Evolutionary conservation across 2,888 invertebrate species (phyloP), one percentile per base, ranked within the genome.

Genomic region (Sarcophaga rosellei): DNA sequence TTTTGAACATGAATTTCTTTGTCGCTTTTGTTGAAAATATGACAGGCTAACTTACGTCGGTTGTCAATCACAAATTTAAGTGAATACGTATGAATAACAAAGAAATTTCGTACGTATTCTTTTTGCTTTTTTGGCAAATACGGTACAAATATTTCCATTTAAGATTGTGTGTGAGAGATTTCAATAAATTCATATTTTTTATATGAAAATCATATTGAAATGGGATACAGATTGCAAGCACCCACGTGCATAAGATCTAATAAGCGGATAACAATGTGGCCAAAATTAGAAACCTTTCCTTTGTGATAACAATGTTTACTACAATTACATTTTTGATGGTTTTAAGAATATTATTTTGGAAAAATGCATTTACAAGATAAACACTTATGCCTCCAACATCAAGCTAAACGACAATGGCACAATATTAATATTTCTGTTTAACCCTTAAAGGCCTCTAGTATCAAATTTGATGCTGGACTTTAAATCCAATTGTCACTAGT

Each of bases 21-120:
- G 72, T 62, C 44, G 72, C 17, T 79, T 12, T 35, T 81, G 15
- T 65, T 75, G 62, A 79, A 82, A 68, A 76, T 61, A 76, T 83
- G 82, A 80, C 82, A 83, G 69, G 63, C 62, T n/a, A 79, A 63
- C 75, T 76, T 79, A 68, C 72, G 82, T 82, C 62, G 53, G 17
- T 23, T 57, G 82, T 82, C 86, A 86, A 76, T 86, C 82, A 86
- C 23, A 61, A 61, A 62, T 35, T 82, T 25, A 20, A 61, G 53
- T 35, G 47, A 47, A 5, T 69, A 53, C 69, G 11, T 21, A 53
- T n/a, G 17, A n/a, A 66, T 69, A 69, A 69, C 47, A 69, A 65
- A 63, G 17, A 62, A 79, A 6, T 11, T 10, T 35, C 8, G 8
- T 35, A 35, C 8, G 35, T 35, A 35, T 35, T 35, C 2, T 10